phyloP scores from a whole-genome alignment of 2,113 vertebrate species.

The Asarcornis scutulata region DNA sequence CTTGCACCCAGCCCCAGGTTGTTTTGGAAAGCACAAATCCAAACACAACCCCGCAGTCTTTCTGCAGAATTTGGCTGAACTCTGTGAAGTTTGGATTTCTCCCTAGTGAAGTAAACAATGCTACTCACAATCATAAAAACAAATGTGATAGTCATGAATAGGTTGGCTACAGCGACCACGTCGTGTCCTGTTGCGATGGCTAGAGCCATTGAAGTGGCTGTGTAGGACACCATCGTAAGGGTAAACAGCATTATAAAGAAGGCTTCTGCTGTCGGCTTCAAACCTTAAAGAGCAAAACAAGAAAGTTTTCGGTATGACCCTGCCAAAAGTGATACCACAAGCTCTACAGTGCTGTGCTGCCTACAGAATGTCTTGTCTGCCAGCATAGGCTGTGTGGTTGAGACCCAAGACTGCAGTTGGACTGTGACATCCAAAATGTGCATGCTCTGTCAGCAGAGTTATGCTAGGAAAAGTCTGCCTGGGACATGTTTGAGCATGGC shows the following conservation, averaged over 20 bases:
- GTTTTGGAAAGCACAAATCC: neutral
- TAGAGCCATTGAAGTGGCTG: slow-evolving; percentile 87
- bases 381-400: neutral
- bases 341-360: neutral
- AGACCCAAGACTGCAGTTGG: neutral
- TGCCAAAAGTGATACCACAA: neutral
- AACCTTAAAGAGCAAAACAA: slow-evolving; percentile 74
- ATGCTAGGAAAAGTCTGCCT: neutral
- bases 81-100: neutral
- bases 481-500: neutral
- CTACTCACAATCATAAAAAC: slow-evolving; percentile 93
- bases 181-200: slow-evolving; percentile 90
- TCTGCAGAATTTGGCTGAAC: neutral
- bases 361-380: neutral
- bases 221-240: slow-evolving; percentile 84
- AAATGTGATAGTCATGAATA: slow-evolving; percentile 87
- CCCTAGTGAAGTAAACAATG: neutral
- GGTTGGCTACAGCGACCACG: slow-evolving; percentile 87
- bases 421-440: neutral
- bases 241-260: slow-evolving; percentile 90
- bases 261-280: slow-evolving; percentile 78
- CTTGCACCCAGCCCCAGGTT: neutral
- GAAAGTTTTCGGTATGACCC: neutral
- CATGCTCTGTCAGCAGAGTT: neutral
- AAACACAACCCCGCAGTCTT: neutral